Evolutionary conservation across 2,888 invertebrate species (phyloP).

Genomic region (Actias luna): DNA sequence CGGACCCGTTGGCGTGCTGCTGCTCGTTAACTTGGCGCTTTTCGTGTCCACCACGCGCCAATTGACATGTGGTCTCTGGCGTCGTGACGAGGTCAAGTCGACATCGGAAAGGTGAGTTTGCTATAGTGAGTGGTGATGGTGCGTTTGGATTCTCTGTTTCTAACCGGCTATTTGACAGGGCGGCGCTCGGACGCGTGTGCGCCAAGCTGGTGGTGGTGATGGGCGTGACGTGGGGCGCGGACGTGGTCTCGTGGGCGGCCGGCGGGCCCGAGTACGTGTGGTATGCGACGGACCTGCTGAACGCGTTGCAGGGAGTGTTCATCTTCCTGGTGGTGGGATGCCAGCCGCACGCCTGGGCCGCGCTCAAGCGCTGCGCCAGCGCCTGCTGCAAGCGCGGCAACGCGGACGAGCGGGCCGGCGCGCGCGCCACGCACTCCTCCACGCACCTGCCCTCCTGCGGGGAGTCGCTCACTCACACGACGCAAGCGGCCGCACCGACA

Average conservation of each 20-base stretch:
- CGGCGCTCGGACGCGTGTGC: constrained; percentile 91
- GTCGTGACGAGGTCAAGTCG: constrained; percentile 93
- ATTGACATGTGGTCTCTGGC: constrained; percentile 93
- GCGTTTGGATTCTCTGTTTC: not conserved
- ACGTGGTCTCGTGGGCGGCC: constrained; percentile 91
- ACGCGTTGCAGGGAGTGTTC: constrained; percentile 93
- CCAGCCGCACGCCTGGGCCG: constrained; percentile 88
- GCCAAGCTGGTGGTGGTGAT: constrained; percentile 89
- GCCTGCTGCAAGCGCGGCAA: constrained; percentile 81
- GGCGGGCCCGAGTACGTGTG: constrained; percentile 91
- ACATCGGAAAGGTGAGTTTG: constrained; percentile 68
- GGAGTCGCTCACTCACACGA: constrained; percentile 87
- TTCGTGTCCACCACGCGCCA: constrained; percentile 92
- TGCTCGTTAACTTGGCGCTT: constrained; percentile 89
- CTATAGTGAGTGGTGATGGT: no score
- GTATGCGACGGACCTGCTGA: constrained; percentile 92
- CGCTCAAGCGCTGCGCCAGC: constrained; percentile 57
- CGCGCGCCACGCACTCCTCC: constrained; percentile 84
- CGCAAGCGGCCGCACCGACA: constrained; percentile 85
- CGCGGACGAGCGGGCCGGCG: constrained; percentile 68
- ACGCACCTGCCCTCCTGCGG: constrained; percentile 92
- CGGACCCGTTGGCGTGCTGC: constrained; percentile 90
- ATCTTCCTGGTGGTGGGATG: constrained; percentile 95
- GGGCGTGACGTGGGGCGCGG: constrained; percentile 84
- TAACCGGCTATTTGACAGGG: constrained; percentile 54